Base-by-base conservation (phyloP, 2,888 invertebrate species). In the Acanthacorydalis orientalis region DNA sequence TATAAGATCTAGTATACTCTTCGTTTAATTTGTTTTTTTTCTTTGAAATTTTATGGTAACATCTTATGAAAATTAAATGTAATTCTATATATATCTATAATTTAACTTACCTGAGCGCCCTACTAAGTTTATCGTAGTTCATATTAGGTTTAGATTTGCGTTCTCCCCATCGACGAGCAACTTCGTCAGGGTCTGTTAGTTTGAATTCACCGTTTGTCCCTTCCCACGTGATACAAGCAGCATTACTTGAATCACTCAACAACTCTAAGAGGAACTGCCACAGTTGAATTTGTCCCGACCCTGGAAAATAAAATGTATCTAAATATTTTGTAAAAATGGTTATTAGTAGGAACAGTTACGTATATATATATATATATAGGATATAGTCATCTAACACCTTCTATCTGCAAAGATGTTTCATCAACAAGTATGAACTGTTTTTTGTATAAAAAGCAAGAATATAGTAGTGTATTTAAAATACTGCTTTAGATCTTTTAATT, bases 241-340 rank as follows among this genome's bases (percentile, higher is more conserved):
- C 87, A 67, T 97, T 96, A 61, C 86, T 84, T 40, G 89, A 89
- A 69, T 97, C 97, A 54, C 93, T 91, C 55, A 98, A 74, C 46
- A 98, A 75, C 68, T 98, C 97, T 57, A 98, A 75, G 39, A 98
- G 78, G 68, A 98, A 98, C 72, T 98, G 97, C 97, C 97, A 98
- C 56, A 98, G 72, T 65, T 98, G 97, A 60, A 97, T 97, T 70
- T 98, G 97, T 33, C 97, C 96, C 37, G 89, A 90, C 63, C 88
- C 89, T 85, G 68, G 10, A 61, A 61, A 48, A 53, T 51, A 41
- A 32, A n/a, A 44, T 9, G 23, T 16, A 43, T 16, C n/a, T 11
- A 8, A 43, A 43, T 14, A 14, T 11, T 23, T 43, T 32, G 2
- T 43, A 4, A 10, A 44, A 11, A 32, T n/a, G 12, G 15, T 38